Conservation (phyloP, 2,113 vertebrate genomes). For the Noturus placidus region DNA sequence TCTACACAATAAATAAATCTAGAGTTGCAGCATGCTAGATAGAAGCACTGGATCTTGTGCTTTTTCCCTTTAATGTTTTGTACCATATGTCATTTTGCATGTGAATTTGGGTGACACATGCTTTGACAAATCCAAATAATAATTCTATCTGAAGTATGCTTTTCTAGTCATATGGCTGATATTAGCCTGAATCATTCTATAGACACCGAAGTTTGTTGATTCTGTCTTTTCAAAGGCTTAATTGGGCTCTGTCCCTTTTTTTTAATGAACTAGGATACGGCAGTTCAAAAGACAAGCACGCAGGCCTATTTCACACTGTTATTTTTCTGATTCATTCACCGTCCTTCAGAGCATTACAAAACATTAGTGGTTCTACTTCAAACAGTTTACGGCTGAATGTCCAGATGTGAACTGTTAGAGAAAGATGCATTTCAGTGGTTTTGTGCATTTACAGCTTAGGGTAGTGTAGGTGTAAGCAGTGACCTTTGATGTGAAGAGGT, state of each 20-base stretch:
- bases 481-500: constrained; percentile 2
- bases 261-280: constrained; percentile 30
- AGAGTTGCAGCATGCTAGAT: neutral
- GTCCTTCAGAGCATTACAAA: neutral
- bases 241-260: neutral
- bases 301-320: neutral
- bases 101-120: neutral
- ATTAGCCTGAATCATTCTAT: neutral
- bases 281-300: constrained; percentile 3
- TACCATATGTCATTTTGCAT: neutral
- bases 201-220: neutral
- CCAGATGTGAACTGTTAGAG: neutral
- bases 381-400: neutral
- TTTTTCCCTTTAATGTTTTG: neutral
- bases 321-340: neutral
- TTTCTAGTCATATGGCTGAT: neutral
- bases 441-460: constrained; percentile 9
- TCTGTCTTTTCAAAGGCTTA: constrained; percentile 3
- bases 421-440: constrained; percentile 13
- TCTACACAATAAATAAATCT: neutral
- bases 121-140: neutral
- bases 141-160: neutral
- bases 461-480: neutral
- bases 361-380: neutral
- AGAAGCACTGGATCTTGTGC: neutral